phyloP scores from a whole-genome alignment of 2,797 vertebrate genomes.

The Sebastes miniatus region DNA sequence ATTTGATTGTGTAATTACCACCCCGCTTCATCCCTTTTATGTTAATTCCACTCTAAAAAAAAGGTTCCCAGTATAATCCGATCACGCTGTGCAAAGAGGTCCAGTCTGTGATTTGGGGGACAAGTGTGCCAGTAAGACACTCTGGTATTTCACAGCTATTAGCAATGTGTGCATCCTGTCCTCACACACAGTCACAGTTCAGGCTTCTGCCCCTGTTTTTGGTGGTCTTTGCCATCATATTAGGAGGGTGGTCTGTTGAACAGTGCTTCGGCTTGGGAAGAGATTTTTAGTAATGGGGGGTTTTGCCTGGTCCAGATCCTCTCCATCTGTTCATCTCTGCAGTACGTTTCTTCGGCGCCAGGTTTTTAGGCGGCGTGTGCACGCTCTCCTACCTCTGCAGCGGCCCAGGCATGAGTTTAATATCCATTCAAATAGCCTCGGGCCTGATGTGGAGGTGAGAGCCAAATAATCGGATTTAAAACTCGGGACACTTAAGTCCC shows the following conservation, averaged over 20 bases:
- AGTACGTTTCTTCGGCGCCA: conserved; percentile 51
- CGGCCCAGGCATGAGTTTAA: conserved; percentile 44
- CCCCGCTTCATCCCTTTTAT: conserved; percentile 13
- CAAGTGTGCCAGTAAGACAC: conserved; percentile 38
- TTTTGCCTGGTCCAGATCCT: conserved; percentile 52
- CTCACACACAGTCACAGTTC: conserved; percentile 40
- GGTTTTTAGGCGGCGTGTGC: conserved; percentile 28
- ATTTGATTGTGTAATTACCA: conserved; percentile 46
- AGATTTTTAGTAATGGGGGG: conserved; percentile 54
- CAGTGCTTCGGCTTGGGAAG: conserved; percentile 41
- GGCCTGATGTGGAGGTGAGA: conserved; percentile 77
- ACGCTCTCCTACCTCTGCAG: conserved; percentile 36
- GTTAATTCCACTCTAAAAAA: conserved; percentile 29
- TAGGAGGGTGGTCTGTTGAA: conserved; percentile 61
- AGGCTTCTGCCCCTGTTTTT: conserved; percentile 52
- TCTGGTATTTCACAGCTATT: conserved; percentile 52
- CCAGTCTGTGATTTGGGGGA: conserved; percentile 20
- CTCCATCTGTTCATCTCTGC: conserved; percentile 73
- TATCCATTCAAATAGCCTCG: conserved; percentile 66
- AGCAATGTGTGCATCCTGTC: conserved; percentile 42
- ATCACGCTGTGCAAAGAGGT: conserved; percentile 32
- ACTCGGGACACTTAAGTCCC: conserved; percentile 77
- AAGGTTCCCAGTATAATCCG: conserved; percentile 40
- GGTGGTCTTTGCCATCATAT: conserved; percentile 58
- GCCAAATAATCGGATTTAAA: conserved; percentile 82